Percentiles rank a stretch among this genome's conserved stretches.
Evolutionary conservation across 2,888 invertebrate genomes (phyloP).

Genomic region (Timema cristinae): DNA sequence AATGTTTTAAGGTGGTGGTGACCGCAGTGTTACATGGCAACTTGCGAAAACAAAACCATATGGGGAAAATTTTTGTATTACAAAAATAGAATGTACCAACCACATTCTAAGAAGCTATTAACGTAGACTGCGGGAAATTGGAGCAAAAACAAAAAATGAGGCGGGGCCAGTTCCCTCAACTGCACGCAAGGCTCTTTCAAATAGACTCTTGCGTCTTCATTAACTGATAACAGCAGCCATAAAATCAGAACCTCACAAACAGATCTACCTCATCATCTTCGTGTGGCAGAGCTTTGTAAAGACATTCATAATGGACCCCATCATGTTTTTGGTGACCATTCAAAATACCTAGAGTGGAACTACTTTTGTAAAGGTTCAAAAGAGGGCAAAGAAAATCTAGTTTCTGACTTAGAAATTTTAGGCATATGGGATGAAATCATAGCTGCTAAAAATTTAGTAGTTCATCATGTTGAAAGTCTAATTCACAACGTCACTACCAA

Average conservation of each 20-base stretch:
- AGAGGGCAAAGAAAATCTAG: no score
- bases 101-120: not conserved
- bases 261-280: not conserved
- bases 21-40: conserved; percentile 6
- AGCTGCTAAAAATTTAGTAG: no score
- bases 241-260: conserved; percentile 1
- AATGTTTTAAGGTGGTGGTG: not conserved
- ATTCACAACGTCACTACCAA: conserved; percentile 8
- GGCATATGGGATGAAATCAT: no score
- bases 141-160: not conserved
- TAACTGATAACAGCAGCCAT: not conserved
- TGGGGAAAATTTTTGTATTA: not conserved
- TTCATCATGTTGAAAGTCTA: no score
- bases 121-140: not conserved
- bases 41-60: conserved; percentile 3
- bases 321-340: no score
- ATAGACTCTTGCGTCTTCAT: not conserved
- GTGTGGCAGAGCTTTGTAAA: no score
- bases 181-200: not conserved
- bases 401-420: no score
- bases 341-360: no score
- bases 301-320: no score
- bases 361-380: no score
- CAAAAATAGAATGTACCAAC: not conserved
- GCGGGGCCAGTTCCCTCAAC: not conserved